Evolutionary conservation across 92 coral and sea anemone species (phyloP), one percentile per base, ranked within the genome.

Genomic region (Blastomussa wellsi): DNA sequence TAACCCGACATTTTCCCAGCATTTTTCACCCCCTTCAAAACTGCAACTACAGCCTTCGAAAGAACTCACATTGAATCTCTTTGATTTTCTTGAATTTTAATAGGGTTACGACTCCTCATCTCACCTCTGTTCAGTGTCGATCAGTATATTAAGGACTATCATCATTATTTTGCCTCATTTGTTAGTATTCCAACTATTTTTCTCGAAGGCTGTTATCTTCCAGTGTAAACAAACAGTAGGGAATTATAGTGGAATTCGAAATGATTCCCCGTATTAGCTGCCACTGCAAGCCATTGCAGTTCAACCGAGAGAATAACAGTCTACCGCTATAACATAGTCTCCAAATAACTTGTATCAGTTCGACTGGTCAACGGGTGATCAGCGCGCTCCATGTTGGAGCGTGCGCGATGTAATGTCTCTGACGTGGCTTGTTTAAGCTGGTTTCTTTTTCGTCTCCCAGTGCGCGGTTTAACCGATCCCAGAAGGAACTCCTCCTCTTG

Each of bases 401-500:
- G 49, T 31, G 79, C 60, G 71, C 24, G 73, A 4, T 62, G 87
- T 2, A 83, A 36, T 38, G 80, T 83, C 74, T 83, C 80, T 49
- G 87, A 83, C 3, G 87, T 24, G 1, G 87, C 60, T 59, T 83
- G 80, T 64, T 83, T 83, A 16, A 83, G 44, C 26, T 48, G 60
- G 35, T 75, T 85, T 65, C 83, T 69, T 28, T 48, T 85, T 51
- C 88, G 88, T 37, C 88, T 74, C 37, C 88, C 88, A 13, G 28
- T 41, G 24, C 88, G 82, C 8, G 88, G 88, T 69, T 85, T 85
- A 4, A 85, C 88, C 4, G 88, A 85, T 16, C 88, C 88, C 2
- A 85, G 83, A 16, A 85, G 75, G 31, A 77, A 76, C 72, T 44
- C 33, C 35, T 85, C 88, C 65, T 85, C 88, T 10, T 59, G 88